These are phyloP conservation scores for Morone saxatilis DNA, from an alignment of 2,113 vertebrate species.

Conservation along the genomic window DNA sequence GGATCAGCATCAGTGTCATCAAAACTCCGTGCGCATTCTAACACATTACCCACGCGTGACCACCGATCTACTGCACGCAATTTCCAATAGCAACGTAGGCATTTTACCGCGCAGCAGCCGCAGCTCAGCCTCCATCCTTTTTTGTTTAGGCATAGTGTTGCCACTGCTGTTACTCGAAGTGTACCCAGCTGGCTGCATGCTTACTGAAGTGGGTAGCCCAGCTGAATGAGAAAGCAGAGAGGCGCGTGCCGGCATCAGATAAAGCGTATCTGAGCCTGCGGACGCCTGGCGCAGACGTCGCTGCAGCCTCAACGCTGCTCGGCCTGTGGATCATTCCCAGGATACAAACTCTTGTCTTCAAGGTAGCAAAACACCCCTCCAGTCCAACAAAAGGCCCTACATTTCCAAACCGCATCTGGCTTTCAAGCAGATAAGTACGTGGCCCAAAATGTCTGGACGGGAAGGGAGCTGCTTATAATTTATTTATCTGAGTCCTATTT, in stretches of 20 bases:
- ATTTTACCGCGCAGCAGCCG: too few species aligned
- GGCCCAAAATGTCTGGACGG: not conserved
- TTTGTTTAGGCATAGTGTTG: too few species aligned
- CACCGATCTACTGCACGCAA: too few species aligned
- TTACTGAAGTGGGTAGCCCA: too few species aligned
- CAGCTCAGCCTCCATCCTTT: too few species aligned
- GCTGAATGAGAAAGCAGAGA: too few species aligned
- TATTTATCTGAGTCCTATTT: slow-evolving; percentile 6
- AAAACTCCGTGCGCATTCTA: too few species aligned
- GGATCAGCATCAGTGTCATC: not conserved
- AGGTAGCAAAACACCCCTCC: slow-evolving; percentile 5
- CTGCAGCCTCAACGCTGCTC: slow-evolving; percentile 49
- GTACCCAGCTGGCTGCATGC: too few species aligned
- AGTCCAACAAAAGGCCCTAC: slow-evolving; percentile 16
- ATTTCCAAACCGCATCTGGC: slow-evolving; percentile 27
- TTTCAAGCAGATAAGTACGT: slow-evolving; percentile 26
- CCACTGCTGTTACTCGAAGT: too few species aligned
- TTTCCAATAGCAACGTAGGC: too few species aligned
- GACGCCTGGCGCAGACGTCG: slow-evolving; percentile 42
- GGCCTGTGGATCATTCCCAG: slow-evolving; percentile 46
- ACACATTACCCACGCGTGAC: too few species aligned
- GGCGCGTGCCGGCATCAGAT: slow-evolving; percentile 44
- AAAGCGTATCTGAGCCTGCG: slow-evolving; percentile 38
- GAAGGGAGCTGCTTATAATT: slow-evolving; percentile 6
- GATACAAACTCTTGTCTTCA: slow-evolving; percentile 49